Conservation (phyloP, 2,797 vertebrate species). For the Artibeus lituratus region DNA sequence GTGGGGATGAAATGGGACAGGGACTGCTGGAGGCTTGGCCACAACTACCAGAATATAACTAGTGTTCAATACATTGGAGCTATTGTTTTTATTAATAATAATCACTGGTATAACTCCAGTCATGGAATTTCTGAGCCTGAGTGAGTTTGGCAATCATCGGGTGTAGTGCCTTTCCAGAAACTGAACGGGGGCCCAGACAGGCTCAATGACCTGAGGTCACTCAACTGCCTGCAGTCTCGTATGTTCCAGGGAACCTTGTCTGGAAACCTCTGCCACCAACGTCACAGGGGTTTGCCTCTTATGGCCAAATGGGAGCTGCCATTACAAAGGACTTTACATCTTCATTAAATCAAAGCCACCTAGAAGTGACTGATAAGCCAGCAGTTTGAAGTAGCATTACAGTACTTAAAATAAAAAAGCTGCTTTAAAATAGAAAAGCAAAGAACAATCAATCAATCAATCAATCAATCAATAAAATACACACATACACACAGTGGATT, state of each 20-base stretch:
- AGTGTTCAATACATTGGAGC: not conserved
- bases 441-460: not conserved
- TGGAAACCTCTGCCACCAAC: not conserved
- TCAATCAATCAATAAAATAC: not conserved
- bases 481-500: not conserved
- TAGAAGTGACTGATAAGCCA: not conserved
- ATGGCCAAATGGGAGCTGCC: not conserved
- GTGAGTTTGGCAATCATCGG: not conserved
- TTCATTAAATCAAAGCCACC: not conserved
- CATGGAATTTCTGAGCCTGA: not conserved
- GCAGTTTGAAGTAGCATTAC: not conserved
- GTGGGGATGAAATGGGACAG: not conserved
- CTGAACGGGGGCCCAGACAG: not conserved
- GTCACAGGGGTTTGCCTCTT: not conserved
- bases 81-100: not conserved
- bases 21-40: not conserved
- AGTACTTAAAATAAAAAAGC: not conserved
- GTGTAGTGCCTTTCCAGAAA: not conserved
- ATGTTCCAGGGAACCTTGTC: not conserved
- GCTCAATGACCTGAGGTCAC: not conserved
- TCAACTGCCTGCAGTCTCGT: not conserved
- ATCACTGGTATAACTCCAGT: not conserved
- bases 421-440: not conserved
- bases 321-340: not conserved
- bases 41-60: not conserved